Conservation (phyloP, 2,888 invertebrate genomes). For the Lumbricus terrestris region DNA sequence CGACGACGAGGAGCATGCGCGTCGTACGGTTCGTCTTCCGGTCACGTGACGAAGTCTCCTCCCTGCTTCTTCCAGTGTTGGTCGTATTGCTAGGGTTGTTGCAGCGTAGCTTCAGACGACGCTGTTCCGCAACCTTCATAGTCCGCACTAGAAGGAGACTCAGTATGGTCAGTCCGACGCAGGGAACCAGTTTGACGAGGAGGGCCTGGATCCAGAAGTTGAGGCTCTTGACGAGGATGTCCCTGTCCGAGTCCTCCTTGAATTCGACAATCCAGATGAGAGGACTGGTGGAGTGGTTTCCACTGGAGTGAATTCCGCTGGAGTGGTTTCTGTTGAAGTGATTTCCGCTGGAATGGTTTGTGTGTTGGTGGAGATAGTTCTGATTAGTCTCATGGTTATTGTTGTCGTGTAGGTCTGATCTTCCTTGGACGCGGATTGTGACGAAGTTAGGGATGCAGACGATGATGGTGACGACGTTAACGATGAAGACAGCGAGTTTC, state of each 20-base stretch:
- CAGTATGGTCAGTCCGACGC: constrained; percentile 77
- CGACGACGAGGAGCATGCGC: constrained; percentile 81
- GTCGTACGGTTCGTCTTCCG: constrained; percentile 72
- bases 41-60: constrained; percentile 42
- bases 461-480: constrained; percentile 48
- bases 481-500: constrained; percentile 72
- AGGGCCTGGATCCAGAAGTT: constrained; percentile 92
- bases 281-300: too few species aligned
- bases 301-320: too few species aligned
- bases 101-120: constrained; percentile 47
- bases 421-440: constrained; percentile 55
- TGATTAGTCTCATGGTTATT: constrained; percentile 37
- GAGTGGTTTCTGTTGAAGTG: too few species aligned
- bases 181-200: constrained; percentile 86
- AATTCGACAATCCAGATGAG: constrained; percentile 61
- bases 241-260: constrained; percentile 54
- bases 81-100: too few species aligned
- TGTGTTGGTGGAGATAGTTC: constrained; percentile 62
- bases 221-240: constrained; percentile 60
- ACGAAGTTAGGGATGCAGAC: constrained; percentile 57
- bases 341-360: too few species aligned
- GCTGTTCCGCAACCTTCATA: constrained; percentile 55
- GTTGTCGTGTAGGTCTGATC: constrained; percentile 37
- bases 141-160: constrained; percentile 59
- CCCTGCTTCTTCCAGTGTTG: constrained; percentile 21